Percentiles rank a stretch among this genome's conserved stretches.
These are phyloP conservation scores for Sisor rabdophorus DNA, from an alignment of 2,113 vertebrate genomes.

Conservation along the genomic window DNA sequence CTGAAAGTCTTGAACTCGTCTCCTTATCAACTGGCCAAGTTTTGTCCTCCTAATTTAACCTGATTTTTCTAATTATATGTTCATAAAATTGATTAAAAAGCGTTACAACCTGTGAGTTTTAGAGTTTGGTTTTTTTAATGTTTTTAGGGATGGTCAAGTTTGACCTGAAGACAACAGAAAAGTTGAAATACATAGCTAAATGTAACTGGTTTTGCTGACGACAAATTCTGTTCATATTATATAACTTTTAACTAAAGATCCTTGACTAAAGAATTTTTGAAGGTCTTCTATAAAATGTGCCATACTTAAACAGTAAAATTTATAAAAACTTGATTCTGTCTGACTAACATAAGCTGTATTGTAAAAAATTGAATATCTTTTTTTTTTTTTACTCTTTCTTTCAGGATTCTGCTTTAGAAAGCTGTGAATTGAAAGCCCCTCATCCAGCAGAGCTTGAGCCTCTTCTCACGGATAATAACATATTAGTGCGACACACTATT, in stretches of 20 bases:
- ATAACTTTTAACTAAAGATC: background rate
- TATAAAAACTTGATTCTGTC: no score
- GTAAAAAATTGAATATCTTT: background rate
- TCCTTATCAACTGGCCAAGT: no score
- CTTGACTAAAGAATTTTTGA: background rate
- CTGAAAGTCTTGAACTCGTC: no score
- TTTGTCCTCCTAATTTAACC: no score
- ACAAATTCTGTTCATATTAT: background rate
- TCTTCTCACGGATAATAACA: constrained; percentile 74
- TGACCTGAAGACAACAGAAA: no score
- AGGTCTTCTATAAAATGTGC: background rate
- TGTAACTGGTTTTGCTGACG: background rate
- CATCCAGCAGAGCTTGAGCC: constrained; percentile 49
- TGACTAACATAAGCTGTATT: no score
- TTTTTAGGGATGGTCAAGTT: no score
- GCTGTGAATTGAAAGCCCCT: constrained; percentile 25
- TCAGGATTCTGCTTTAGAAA: constrained; percentile 48
- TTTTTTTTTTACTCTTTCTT: background rate
- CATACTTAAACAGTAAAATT: background rate
- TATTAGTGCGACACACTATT: constrained; percentile 91
- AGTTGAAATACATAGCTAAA: no score
- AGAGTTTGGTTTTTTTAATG: no score
- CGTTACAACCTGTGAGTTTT: no score
- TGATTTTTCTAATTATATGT: no score
- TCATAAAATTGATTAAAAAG: no score